Evolutionary conservation across 2,113 vertebrate species (phyloP).

Genomic region (Planiliza haematocheilus): DNA sequence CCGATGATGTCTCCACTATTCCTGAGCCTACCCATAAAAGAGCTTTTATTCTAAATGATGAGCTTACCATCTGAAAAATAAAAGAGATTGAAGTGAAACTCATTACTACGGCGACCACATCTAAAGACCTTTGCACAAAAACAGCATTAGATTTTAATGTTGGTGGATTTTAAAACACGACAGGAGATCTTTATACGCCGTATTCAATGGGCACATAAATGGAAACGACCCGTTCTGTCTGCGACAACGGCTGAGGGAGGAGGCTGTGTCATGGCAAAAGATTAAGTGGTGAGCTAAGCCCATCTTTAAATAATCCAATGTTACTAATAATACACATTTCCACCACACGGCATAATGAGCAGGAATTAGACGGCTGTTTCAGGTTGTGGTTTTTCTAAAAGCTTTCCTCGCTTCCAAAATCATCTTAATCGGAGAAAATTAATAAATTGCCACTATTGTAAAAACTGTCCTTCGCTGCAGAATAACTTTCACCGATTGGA

Average conservation of each 20-base stretch:
- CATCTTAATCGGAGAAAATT: constrained; percentile 19
- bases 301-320: constrained; percentile 68
- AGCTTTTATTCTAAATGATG: constrained; percentile 7
- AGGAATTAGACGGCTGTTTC: constrained; percentile 16
- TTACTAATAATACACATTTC: constrained; percentile 62
- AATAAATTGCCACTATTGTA: neutral
- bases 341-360: constrained; percentile 36
- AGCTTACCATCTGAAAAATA: constrained; percentile 13
- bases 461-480: neutral
- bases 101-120: constrained; percentile 1
- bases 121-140: neutral
- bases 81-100: constrained; percentile 11
- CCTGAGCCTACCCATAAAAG: neutral
- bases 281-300: constrained; percentile 54
- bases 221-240: constrained; percentile 24
- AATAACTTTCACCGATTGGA: constrained; percentile 10
- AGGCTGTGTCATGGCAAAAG: constrained; percentile 46
- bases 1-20: neutral
- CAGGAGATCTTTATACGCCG: neutral
- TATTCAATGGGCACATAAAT: constrained; percentile 5
- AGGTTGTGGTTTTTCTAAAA: neutral
- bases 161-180: constrained; percentile 6
- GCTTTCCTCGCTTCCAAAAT: constrained; percentile 9
- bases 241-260: constrained; percentile 33
- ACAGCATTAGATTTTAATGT: neutral